These are phyloP conservation scores for Nasonovia ribisnigri DNA, from an alignment of 2,888 invertebrate genomes.

Conservation along the genomic window DNA sequence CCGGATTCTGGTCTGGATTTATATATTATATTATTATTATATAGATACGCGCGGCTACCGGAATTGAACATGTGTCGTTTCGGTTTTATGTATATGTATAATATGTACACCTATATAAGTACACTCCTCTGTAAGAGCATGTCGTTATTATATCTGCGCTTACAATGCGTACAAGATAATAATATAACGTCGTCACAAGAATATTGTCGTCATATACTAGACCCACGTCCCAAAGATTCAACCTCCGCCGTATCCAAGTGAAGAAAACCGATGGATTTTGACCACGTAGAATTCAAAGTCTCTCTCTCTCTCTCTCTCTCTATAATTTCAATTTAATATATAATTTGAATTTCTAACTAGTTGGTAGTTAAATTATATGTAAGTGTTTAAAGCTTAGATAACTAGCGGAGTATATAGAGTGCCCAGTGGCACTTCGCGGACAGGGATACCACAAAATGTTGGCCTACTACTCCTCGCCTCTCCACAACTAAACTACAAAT, in stretches of 20 bases:
- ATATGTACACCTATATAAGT: not conserved
- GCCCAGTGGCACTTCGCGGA: not conserved
- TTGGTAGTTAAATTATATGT: not conserved
- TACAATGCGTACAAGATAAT: conserved; percentile 14
- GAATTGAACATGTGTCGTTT: conserved; percentile 41
- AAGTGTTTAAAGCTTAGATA: not conserved
- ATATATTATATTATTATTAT: not conserved
- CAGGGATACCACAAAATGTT: not conserved
- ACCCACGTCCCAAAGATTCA: not conserved
- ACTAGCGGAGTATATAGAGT: not conserved
- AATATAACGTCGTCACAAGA: not conserved
- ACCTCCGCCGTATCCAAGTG: not conserved
- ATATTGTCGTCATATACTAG: not conserved
- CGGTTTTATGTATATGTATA: not conserved
- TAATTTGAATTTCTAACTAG: not conserved
- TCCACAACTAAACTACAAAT: not conserved
- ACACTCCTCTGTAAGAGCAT: not conserved
- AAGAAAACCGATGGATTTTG: not conserved
- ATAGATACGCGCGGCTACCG: not conserved
- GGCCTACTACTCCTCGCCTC: not conserved
- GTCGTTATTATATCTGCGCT: conserved; percentile 11
- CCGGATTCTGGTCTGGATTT: conserved; percentile 46
- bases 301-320: not conserved
- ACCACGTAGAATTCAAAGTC: not conserved
- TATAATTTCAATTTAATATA: not conserved